phyloP scores from a whole-genome alignment of 2,888 invertebrate genomes.

The Microplitis deprimator region DNA sequence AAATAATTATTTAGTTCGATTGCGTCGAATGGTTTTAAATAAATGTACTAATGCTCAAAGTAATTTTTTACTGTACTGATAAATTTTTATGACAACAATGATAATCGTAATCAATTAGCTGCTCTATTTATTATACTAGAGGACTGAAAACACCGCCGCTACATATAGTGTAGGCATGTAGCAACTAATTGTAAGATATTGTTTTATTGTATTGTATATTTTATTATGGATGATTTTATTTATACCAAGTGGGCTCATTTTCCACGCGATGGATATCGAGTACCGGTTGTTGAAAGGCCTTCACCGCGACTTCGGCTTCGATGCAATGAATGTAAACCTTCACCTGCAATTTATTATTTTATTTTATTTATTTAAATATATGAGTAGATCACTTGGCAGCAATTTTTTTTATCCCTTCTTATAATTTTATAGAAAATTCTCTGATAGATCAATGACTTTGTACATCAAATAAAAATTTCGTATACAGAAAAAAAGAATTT shows the following conservation, averaged over 20 bases:
- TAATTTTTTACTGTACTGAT: conserved; percentile 43
- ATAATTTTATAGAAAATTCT: no score
- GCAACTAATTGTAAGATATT: conserved; percentile 61
- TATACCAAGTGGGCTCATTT: conserved; percentile 67
- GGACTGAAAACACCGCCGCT: conserved; percentile 65
- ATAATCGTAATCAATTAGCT: conserved; percentile 58
- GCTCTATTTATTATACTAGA: conserved; percentile 58
- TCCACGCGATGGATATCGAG: conserved; percentile 73
- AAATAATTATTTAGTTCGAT: conserved; percentile 24
- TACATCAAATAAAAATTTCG: no score
- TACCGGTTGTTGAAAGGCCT: conserved; percentile 82
- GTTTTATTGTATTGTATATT: conserved; percentile 55
- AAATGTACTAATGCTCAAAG: conserved; percentile 54
- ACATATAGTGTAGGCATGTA: conserved; percentile 67
- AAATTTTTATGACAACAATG: not conserved
- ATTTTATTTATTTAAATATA: conserved; percentile 15
- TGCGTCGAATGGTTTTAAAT: conserved; percentile 51
- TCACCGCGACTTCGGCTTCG: conserved; percentile 88
- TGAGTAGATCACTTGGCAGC: no score
- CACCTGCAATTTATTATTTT: conserved; percentile 71
- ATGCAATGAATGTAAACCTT: conserved; percentile 80
- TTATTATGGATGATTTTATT: not conserved
- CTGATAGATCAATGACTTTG: no score
- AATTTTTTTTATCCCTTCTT: no score
- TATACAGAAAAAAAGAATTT: no score